phyloP scores from a whole-genome alignment of 1,140 invertebrate genomes.

The Bombus cullumanus region DNA sequence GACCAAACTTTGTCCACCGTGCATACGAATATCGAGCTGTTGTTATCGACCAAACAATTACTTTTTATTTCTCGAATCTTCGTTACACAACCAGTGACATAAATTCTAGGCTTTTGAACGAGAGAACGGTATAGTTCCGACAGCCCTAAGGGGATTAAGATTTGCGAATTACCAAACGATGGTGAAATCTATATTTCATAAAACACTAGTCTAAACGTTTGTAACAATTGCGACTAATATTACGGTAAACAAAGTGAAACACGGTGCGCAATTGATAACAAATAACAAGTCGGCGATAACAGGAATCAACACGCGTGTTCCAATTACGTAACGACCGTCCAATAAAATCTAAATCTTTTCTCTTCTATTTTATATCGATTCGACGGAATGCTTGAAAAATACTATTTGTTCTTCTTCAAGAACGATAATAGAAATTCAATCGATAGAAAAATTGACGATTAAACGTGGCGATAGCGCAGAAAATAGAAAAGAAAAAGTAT shows the following conservation, averaged over 20 bases:
- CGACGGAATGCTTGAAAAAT: not conserved
- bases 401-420: not conserved
- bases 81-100: not conserved
- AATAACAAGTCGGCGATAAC: not conserved
- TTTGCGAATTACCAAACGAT: not conserved
- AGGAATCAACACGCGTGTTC: not conserved
- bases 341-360: not conserved
- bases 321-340: slow-evolving; percentile 1
- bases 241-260: too few species aligned
- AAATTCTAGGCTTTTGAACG: not conserved
- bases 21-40: not conserved
- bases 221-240: too few species aligned
- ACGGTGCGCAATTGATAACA: not conserved
- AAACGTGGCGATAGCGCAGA: too few species aligned
- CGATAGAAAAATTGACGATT: not conserved
- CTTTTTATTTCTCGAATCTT: not conserved
- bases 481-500: not conserved
- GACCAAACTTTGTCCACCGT: not conserved
- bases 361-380: not conserved
- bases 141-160: not conserved
- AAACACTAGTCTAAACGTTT: too few species aligned
- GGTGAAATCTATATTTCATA: not conserved
- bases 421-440: not conserved
- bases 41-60: slow-evolving; percentile 8
- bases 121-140: not conserved